Conservation (phyloP, 2,113 vertebrate genomes). For the Tamias sibiricus region DNA sequence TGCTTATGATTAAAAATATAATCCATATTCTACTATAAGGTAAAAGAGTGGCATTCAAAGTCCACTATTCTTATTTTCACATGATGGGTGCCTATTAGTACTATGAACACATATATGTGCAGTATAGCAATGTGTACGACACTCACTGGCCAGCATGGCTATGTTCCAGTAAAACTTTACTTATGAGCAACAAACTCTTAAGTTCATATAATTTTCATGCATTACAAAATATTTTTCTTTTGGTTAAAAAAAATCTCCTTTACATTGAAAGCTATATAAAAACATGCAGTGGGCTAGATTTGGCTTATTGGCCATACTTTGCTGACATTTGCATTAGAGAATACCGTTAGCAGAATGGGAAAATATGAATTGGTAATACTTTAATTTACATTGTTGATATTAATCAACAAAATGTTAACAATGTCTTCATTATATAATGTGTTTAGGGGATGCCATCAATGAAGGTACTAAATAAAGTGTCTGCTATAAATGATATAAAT, state of each 20-base stretch:
- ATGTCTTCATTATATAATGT: neutral
- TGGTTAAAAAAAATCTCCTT: neutral
- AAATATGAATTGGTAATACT: neutral
- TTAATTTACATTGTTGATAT: neutral
- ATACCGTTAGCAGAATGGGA: neutral
- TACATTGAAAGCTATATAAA: neutral
- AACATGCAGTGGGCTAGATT: neutral
- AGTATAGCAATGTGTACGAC: neutral
- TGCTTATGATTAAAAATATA: neutral
- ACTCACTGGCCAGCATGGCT: neutral
- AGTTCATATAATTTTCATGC: neutral
- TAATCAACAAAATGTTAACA: neutral
- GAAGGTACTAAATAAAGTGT: neutral
- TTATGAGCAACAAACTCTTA: neutral
- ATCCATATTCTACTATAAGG: neutral
- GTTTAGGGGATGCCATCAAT: neutral
- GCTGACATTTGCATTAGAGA: neutral
- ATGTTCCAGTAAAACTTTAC: neutral
- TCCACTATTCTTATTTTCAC: neutral
- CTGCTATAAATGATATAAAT: neutral
- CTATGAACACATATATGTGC: neutral
- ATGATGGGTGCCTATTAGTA: neutral
- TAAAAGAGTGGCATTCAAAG: neutral
- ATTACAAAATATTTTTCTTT: neutral
- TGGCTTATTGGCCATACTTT: neutral